These are phyloP conservation scores for Embidobia sp. DNA, from an alignment of 2,888 invertebrate species.

Conservation along the genomic window DNA sequence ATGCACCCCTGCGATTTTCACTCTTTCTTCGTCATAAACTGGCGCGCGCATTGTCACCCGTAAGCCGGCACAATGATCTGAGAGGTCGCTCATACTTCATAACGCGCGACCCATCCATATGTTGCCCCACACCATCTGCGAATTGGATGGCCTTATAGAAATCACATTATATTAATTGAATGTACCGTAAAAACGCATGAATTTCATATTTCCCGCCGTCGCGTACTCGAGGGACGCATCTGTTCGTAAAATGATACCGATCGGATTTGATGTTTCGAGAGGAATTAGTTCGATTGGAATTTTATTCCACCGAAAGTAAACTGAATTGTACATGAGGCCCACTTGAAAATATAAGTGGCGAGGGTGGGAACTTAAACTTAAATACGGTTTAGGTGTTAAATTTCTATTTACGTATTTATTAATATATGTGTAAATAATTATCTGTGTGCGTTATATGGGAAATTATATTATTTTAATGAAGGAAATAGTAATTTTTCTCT, in stretches of 20 bases:
- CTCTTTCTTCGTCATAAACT: constrained; percentile 68
- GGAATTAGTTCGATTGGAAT: too few relatives aligned
- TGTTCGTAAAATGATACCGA: constrained; percentile 36
- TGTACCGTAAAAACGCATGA: constrained; percentile 63
- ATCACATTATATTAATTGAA: constrained; percentile 73
- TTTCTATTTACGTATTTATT: too few relatives aligned
- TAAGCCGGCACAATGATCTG: constrained; percentile 57
- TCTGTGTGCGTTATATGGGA: too few relatives aligned
- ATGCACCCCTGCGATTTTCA: constrained; percentile 68
- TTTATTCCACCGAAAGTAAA: too few relatives aligned
- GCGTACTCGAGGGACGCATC: constrained; percentile 35
- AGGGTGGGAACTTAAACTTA: too few relatives aligned
- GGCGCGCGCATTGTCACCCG: constrained; percentile 55
- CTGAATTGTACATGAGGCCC: too few relatives aligned
- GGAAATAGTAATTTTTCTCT: too few relatives aligned
- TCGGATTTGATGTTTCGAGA: neutral
- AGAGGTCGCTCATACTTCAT: constrained; percentile 60
- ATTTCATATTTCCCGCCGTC: constrained; percentile 54
- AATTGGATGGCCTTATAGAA: constrained; percentile 65
- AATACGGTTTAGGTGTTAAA: too few relatives aligned
- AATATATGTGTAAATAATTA: too few relatives aligned
- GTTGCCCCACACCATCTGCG: constrained; percentile 70
- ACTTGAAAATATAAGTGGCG: too few relatives aligned
- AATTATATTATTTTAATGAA: too few relatives aligned
- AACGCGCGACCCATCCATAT: constrained; percentile 69